Evolutionary conservation across 2,797 vertebrate species (phyloP).

Genomic region (Pogonophryne albipinna): DNA sequence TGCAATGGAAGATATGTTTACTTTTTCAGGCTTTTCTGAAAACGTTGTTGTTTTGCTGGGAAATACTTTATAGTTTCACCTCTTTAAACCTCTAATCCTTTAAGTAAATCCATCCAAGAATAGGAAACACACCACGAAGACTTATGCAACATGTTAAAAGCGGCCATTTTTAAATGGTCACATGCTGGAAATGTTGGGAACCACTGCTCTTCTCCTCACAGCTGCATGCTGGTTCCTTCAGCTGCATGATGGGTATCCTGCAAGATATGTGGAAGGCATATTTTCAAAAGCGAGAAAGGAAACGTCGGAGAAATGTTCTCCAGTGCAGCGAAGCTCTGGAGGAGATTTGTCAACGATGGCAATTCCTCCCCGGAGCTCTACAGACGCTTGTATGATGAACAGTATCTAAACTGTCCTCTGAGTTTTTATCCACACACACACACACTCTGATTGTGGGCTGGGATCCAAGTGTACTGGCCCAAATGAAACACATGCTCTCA

Average conservation of each 20-base stretch:
- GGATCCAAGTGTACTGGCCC: slow-evolving; percentile 63
- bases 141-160: slow-evolving; percentile 6
- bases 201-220: slow-evolving; percentile 14
- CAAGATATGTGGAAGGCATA: slow-evolving; percentile 17
- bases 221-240: slow-evolving; percentile 21
- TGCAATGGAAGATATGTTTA: not conserved
- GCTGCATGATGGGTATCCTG: slow-evolving; percentile 34
- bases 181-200: not conserved
- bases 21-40: not conserved
- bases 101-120: not conserved
- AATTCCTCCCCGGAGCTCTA: slow-evolving; percentile 70
- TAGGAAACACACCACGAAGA: not conserved
- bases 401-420: slow-evolving; percentile 80
- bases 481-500: slow-evolving; percentile 64
- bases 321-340: slow-evolving; percentile 57
- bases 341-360: slow-evolving; percentile 74
- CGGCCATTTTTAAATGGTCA: slow-evolving; percentile 13
- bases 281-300: slow-evolving; percentile 40
- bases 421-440: slow-evolving; percentile 68
- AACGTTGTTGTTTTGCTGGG: not conserved
- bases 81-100: not conserved
- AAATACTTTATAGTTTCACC: slow-evolving; percentile 4
- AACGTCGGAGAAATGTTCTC: slow-evolving; percentile 40
- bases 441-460: slow-evolving; percentile 65
- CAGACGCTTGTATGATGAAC: slow-evolving; percentile 72